Evolutionary conservation across 2,888 invertebrate species (phyloP), one percentile per base, ranked within the genome.

Genomic region (Hedychridium roseum): DNA sequence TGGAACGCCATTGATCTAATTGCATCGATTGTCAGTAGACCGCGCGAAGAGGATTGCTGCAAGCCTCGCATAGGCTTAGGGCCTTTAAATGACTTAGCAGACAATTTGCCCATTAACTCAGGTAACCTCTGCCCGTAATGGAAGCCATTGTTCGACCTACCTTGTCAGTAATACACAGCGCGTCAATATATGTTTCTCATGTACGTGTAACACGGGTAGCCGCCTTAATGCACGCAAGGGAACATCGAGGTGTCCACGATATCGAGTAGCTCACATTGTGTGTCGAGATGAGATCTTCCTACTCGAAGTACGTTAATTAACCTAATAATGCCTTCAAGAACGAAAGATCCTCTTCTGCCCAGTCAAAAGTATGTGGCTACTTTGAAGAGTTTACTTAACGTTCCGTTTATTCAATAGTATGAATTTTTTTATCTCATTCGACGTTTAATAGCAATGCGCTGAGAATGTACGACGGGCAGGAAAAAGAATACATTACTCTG

Each of bases 291-390:
- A 74, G 73, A 76, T 76, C 60, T 54, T 64, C 66, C 70, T 56
- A 74, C 73, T 74, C 72, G 69, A 70, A 74, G 73, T 74, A 73
- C 67, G 69, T 75, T 72, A 72, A 74, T 74, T 73, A 74, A 73
- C 73, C 69, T 68, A 73, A 70, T 70, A 66, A 23, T 23, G n/a
- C n/a, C n/a, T n/a, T n/a, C n/a, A n/a, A n/a, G n/a, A n/a, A n/a
- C n/a, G n/a, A n/a, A n/a, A n/a, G n/a, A n/a, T n/a, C n/a, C n/a
- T n/a, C n/a, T n/a, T n/a, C n/a, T n/a, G n/a, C n/a, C n/a, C n/a
- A n/a, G n/a, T n/a, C n/a, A n/a, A n/a, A n/a, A n/a, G n/a, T n/a
- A n/a, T n/a, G n/a, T n/a, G n/a, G n/a, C n/a, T n/a, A n/a, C n/a
- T n/a, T n/a, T n/a, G n/a, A n/a, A n/a, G n/a, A n/a, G n/a, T n/a